Base-by-base conservation (phyloP, 2,797 vertebrate species). In the Chelonia mydas region DNA sequence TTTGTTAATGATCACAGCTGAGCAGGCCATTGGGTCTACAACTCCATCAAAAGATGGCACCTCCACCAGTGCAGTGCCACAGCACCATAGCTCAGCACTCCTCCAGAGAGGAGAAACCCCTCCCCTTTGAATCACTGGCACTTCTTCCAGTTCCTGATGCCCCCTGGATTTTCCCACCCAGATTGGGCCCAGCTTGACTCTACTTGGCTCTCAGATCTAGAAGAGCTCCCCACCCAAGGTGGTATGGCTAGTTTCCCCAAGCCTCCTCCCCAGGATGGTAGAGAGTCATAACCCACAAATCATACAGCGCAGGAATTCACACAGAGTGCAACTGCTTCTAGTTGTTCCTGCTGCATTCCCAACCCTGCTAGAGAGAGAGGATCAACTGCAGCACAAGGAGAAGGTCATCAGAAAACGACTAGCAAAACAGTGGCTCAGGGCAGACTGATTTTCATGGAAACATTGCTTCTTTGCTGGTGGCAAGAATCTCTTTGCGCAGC, bases 361-460 rank as follows among this genome's bases (percentile, higher is more conserved):
- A 41, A 50, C 13, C 0, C 1, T 6, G n/a, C 16, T 3, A 33
- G 6, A 49, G 49, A 28, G 1, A 11, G 0, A 7, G 28, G 51
- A n/a, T 12, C 57, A 1, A 16, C 45, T 23, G 53, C 0, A 0
- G 76, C 51, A 47, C 59, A 53, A 5, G 76, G 57, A 31, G 27
- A 3, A 47, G 6, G 4, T 27, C 0, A 0, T 28, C n/a, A 77
- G 21, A 33, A 47, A 83, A 47, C 57, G 45, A 0, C 0, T 15
- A 0, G 2, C 1, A 2, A 28, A 45, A 13, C 57, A 0, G n/a
- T 1, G 19, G 33, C 51, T 72, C 2, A 0, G 27, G 2, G 2
- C 2, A 47, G 45, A 27, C 16, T 13, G 27, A 45, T 57, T 83
- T 83, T 74, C 82, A 72, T 15, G 6, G 19, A 50, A 79, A 45